Base-by-base conservation (phyloP, 2,888 invertebrate species). In the Drosophila villosipedis region DNA sequence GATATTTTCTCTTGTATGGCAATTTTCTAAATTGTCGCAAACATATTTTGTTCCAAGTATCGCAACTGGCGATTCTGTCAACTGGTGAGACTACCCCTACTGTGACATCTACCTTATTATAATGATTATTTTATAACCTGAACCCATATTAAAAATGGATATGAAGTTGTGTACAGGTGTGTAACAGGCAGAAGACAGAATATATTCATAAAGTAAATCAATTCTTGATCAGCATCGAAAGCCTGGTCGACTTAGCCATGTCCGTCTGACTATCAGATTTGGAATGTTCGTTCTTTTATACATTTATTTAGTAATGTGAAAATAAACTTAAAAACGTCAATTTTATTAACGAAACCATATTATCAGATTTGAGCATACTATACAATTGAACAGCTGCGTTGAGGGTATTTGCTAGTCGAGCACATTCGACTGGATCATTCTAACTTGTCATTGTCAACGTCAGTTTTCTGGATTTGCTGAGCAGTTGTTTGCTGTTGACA, bases 401-500 rank as follows among this genome's bases (percentile, higher is more conserved):
- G 4, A 47, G 47, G 47, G 47, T 47, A 47, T 47, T 16, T 22
- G 22, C 25, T 47, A 25, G 47, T 47, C 47, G 22, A 47, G 25
- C 47, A 19, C 25, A 2, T 2, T 47, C 47, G 16, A 25, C 16
- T 47, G 22, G 16, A 2, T 22, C 22, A 16, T 16, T 47, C 5
- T 16, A 25, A 47, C 25, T 47, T 47, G 25, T 25, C 47, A 16
- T 35, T 57, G 55, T 61, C 55, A 41, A 35, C 62, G 57, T 43
- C 61, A 47, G 57, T 28, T 25, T 12, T 49, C 43, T 65, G 65
- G 39, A 62, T 67, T 73, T 61, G 53, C 41, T 49, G 52, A 53
- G 47, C 71, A 39, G 50, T 50, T 71, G 43, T 43, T 52, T 57
- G 58, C 53, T 50, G 76, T 68, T 76, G 76, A 78, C 76, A 73